These are phyloP conservation scores for Chesias legatella DNA, from an alignment of 2,888 invertebrate species.

Conservation along the genomic window DNA sequence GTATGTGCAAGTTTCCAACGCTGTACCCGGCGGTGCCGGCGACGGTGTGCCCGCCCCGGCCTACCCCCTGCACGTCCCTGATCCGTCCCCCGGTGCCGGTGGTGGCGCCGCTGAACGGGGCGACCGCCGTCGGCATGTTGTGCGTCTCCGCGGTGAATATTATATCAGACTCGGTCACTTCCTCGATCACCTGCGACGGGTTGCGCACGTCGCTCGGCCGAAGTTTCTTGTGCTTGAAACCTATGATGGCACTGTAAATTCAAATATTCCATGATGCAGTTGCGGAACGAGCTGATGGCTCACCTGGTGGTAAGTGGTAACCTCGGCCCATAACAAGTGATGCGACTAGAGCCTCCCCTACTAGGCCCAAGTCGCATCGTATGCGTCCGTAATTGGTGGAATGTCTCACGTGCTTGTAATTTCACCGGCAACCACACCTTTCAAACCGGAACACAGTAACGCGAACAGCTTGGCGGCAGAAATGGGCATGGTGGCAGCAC, in stretches of 20 bases:
- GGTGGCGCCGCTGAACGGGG: conserved; percentile 98
- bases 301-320: too few relatives aligned
- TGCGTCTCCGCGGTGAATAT: conserved; percentile 99
- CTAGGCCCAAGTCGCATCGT: too few relatives aligned
- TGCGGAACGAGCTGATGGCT: too few relatives aligned
- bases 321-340: too few relatives aligned
- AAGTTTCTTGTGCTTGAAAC: conserved; percentile 86
- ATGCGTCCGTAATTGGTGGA: too few relatives aligned
- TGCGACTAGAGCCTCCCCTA: too few relatives aligned
- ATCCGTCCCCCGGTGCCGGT: conserved; percentile 98
- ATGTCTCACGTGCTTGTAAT: too few relatives aligned
- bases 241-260: conserved; percentile 89
- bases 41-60: conserved; percentile 95
- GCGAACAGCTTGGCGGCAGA: too few relatives aligned
- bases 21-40: conserved; percentile 98
- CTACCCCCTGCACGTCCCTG: conserved; percentile 96
- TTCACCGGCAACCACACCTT: too few relatives aligned
- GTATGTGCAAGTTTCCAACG: conserved; percentile 94
- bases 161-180: conserved; percentile 87
- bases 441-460: too few relatives aligned
- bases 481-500: too few relatives aligned
- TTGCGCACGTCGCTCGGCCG: conserved; percentile 80
- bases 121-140: conserved; percentile 98
- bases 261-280: not conserved
- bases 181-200: conserved; percentile 83